phyloP scores from a whole-genome alignment of 2,888 invertebrate species.

The Hirtodrosophila duncani region DNA sequence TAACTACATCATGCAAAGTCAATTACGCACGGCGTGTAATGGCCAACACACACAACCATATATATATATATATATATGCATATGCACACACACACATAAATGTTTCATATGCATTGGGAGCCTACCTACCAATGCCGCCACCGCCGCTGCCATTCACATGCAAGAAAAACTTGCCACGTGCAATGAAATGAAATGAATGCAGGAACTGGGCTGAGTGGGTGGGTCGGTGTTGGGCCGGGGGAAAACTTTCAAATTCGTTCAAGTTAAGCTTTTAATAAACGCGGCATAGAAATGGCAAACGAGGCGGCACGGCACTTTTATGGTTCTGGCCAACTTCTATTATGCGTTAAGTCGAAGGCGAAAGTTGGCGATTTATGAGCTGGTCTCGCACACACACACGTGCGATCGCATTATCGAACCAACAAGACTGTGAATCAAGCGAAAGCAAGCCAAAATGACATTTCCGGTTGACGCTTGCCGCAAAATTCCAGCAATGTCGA shows the following conservation, averaged over 20 bases:
- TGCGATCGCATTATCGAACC: constrained; percentile 35
- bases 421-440: constrained; percentile 24
- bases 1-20: constrained; percentile 51
- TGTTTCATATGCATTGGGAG: constrained; percentile 1
- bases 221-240: neutral
- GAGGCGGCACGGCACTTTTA: constrained; percentile 31
- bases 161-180: constrained; percentile 43
- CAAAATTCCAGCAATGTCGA: constrained; percentile 57
- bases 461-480: constrained; percentile 50
- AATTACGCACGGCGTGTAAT: constrained; percentile 46
- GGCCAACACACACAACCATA: constrained; percentile 3
- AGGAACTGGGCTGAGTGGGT: neutral
- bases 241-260: constrained; percentile 32
- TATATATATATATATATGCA: neutral
- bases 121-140: constrained; percentile 1
- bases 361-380: constrained; percentile 46
- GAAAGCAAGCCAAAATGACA: constrained; percentile 48
- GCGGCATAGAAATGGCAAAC: constrained; percentile 15
- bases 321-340: constrained; percentile 28
- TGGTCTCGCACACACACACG: constrained; percentile 5
- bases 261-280: constrained; percentile 41
- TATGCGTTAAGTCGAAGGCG: constrained; percentile 30
- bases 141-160: constrained; percentile 43
- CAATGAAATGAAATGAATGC: constrained; percentile 34
- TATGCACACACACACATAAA: constrained; percentile 1